Evolutionary conservation across 2,113 vertebrate species (phyloP).

Genomic region (Pogona vitticeps): DNA sequence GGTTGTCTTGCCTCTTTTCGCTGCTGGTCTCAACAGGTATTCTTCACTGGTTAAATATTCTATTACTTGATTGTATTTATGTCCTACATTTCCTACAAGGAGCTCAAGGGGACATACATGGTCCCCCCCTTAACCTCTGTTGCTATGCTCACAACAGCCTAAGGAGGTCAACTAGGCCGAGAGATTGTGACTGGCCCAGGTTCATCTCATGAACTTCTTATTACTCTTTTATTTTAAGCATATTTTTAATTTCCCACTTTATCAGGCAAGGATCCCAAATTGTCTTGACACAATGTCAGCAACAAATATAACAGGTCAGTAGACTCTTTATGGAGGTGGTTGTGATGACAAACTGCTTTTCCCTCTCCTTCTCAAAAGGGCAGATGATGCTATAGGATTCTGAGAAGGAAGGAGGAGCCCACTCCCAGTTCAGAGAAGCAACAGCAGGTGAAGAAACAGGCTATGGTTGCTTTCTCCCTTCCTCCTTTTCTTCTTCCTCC

Average conservation of each 20-base stretch:
- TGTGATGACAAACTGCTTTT: too few species aligned
- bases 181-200: background rate
- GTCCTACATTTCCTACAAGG: background rate
- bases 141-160: background rate
- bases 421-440: background rate
- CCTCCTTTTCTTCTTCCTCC: background rate
- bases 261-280: background rate
- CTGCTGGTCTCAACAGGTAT: background rate
- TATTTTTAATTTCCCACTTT: too few species aligned
- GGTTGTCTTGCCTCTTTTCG: too few species aligned
- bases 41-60: background rate
- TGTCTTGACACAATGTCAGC: background rate
- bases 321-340: background rate
- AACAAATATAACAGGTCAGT: background rate
- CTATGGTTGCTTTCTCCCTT: background rate
- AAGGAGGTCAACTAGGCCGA: background rate
- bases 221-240: background rate
- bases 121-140: background rate
- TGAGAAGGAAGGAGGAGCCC: background rate
- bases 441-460: background rate
- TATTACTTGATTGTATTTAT: background rate
- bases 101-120: background rate
- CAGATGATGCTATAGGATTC: too few species aligned
- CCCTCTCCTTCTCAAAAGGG: background rate
- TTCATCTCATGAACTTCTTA: background rate